Conservation (phyloP, 2,113 vertebrate species). For the Apaloderma vittatum region DNA sequence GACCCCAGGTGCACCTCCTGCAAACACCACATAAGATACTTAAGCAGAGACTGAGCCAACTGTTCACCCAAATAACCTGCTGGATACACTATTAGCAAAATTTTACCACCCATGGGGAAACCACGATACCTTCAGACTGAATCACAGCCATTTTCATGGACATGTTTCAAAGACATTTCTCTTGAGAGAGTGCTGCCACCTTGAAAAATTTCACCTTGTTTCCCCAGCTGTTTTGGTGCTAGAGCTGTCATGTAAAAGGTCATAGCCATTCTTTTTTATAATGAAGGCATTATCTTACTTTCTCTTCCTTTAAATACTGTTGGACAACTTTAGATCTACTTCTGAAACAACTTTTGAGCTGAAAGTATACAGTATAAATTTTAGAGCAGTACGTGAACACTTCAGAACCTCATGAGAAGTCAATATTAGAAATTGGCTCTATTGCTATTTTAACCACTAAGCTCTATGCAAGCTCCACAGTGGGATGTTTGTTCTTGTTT, state of each 20-base stretch:
- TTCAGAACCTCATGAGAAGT: neutral
- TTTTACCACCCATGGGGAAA: neutral
- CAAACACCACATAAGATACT: neutral
- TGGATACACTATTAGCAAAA: neutral
- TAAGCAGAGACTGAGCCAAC: neutral
- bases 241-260: slow-evolving; percentile 27
- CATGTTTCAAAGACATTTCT: neutral
- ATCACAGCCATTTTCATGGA: neutral
- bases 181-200: neutral
- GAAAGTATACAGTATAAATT: neutral
- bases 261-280: neutral
- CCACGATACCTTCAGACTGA: neutral
- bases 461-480: neutral
- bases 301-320: neutral
- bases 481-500: neutral
- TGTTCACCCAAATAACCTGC: neutral
- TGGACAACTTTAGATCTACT: neutral
- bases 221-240: neutral
- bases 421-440: neutral
- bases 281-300: neutral
- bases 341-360: neutral
- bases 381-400: neutral
- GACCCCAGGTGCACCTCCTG: neutral
- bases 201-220: slow-evolving; percentile 28
- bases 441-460: neutral